These are phyloP conservation scores for Drosophila sucinea DNA, from an alignment of 1,140 invertebrate species.

Conservation along the genomic window DNA sequence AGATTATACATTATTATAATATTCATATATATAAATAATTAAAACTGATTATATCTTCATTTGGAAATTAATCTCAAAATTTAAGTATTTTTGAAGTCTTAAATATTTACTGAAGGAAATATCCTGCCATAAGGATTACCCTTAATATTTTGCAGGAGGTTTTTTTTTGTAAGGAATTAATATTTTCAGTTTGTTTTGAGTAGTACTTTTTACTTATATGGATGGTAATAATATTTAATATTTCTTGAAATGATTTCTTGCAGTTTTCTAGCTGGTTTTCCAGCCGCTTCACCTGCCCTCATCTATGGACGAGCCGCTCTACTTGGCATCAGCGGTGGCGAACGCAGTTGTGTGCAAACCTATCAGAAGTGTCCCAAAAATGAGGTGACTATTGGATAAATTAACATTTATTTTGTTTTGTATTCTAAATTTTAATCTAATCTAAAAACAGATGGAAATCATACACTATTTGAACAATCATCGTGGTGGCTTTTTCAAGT, in stretches of 20 bases:
- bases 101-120: too few species aligned
- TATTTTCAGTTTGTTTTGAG: too few species aligned
- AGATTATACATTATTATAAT: too few species aligned
- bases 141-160: too few species aligned
- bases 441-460: slow-evolving; percentile 84
- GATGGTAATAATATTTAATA: too few species aligned
- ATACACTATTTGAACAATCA: slow-evolving; percentile 93
- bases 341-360: slow-evolving; percentile 86
- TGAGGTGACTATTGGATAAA: slow-evolving; percentile 57
- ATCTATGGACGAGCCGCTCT: slow-evolving; percentile 89
- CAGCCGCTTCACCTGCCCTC: slow-evolving; percentile 86
- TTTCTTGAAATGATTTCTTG: background rate
- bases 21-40: too few species aligned
- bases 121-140: too few species aligned
- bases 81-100: too few species aligned
- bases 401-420: background rate
- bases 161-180: too few species aligned
- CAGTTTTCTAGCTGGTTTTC: slow-evolving; percentile 79
- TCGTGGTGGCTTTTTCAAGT: slow-evolving; percentile 92
- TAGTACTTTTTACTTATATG: background rate
- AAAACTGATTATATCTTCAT: too few species aligned
- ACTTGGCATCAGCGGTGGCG: slow-evolving; percentile 87
- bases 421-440: background rate
- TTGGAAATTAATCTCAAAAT: too few species aligned
- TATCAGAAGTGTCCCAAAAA: slow-evolving; percentile 90